Evolutionary conservation across 2,888 invertebrate genomes (phyloP), one percentile per base, ranked within the genome.

Genomic region (Chrysolina americana): DNA sequence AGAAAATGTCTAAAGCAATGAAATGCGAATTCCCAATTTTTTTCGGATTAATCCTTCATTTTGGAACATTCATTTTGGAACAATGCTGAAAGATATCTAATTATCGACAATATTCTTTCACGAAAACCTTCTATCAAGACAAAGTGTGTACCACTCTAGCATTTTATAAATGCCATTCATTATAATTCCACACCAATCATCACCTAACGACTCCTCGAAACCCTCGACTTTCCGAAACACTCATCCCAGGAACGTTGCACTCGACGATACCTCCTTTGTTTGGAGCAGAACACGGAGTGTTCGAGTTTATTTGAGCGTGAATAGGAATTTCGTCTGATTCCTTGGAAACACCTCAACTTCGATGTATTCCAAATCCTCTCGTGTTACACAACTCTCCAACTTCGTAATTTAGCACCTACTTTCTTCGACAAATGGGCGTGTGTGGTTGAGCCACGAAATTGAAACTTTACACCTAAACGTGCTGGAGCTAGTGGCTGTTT

Each of bases 321-420:
- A n/a, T 17, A 23, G 44, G 66, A 23, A 66, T 21, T 50, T 50
- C 66, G 28, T 36, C 48, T 66, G 66, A 66, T 66, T 50, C 23
- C 48, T 28, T 17, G n/a, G 36, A 41, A 71, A 65, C 28, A 65
- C 41, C 48, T 21, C 36, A 56, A 64, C 63, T 65, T 50, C 59
- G 59, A 50, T 36, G 66, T 66, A 36, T 66, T 66, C 19, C 2
- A 15, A 66, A 66, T 44, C 65, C 71, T 56, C 50, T 71, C 47
- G 47, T 63, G 28, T 65, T 50, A 53, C 70, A 50, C 56, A 65
- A 56, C 56, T 71, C 65, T 17, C 41, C 41, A 65, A 66, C 65
- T 71, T 65, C 23, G 59, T 53, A 65, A 71, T 66, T 53, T 66
- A 71, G 56, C 62, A 71, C 71, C 65, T 50, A 41, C 56, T 65